These are phyloP conservation scores for Neocrepidodera transversa DNA, from an alignment of 2,888 invertebrate species.

Conservation along the genomic window DNA sequence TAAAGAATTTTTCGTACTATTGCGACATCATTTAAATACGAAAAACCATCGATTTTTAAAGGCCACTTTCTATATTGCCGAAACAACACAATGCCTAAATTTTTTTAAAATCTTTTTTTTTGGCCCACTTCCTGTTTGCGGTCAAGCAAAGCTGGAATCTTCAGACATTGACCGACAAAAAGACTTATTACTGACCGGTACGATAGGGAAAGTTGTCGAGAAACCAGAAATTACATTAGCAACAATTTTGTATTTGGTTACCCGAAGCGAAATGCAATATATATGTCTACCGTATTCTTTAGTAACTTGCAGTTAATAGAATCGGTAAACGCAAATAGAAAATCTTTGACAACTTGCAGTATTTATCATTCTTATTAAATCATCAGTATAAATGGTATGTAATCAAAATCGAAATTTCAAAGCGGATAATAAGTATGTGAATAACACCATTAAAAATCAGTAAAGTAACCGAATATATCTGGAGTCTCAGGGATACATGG, in stretches of 20 bases:
- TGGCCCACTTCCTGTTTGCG: not conserved
- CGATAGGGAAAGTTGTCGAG: constrained; percentile 10
- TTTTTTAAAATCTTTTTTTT: too few species aligned
- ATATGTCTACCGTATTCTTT: constrained; percentile 1
- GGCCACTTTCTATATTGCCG: too few species aligned
- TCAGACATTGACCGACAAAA: constrained; percentile 9
- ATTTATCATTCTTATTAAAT: not conserved
- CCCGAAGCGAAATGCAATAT: not conserved
- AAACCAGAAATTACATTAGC: constrained; percentile 11
- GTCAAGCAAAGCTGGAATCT: not conserved
- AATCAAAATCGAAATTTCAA: too few species aligned
- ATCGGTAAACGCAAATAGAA: not conserved
- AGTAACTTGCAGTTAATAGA: not conserved
- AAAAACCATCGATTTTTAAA: too few species aligned
- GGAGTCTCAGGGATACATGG: too few species aligned
- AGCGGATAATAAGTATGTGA: too few species aligned
- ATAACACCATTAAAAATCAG: too few species aligned
- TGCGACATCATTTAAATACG: too few species aligned
- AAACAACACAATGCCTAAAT: too few species aligned
- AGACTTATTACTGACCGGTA: constrained; percentile 2
- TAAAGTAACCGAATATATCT: too few species aligned
- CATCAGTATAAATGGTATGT: not conserved
- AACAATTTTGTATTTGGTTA: constrained; percentile 9
- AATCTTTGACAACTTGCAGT: not conserved
- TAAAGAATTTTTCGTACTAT: too few species aligned